Base-by-base conservation (phyloP, 2,113 vertebrate genomes). In the Calypte anna region DNA sequence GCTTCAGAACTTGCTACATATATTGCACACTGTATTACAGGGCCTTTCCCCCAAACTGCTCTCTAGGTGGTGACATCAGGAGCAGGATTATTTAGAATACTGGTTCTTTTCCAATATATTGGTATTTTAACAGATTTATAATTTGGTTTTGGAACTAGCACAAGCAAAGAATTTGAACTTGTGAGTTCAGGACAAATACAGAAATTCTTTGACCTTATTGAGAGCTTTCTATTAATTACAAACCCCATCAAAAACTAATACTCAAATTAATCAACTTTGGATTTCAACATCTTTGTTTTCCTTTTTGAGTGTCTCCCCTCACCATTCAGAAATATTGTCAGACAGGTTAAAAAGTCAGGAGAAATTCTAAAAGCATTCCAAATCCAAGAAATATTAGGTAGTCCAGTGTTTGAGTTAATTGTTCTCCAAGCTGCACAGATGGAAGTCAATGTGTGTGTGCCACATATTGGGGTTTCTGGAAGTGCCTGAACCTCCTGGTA, bases 21-120 rank as follows among this genome's bases (percentile, higher is more conserved):
- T 43, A 20, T 38, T 1, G 4, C 10, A 13, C 0, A 0, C 31
- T 61, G 10, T 12, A 15, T 30, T 31, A 50, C 36, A 40, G 36
- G 21, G 33, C 30, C 73, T 82, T 70, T 67, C 79, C 48, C 36
- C 74, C 61, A 51, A 50, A 18, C 36, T 54, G 61, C 30, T 53
- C 55, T 59, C 46, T 2, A 23, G 22, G 31, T 70, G 57, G 53
- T 70, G 57, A 14, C 28, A 58, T 17, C 17, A 51, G 48, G 46
- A 70, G 13, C 1, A 12, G 68, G 20, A 40, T 27, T 68, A 82
- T 50, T 79, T 88, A 40, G 33, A 86, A 64, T n/a, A 36, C 9
- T 5, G 9, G 6, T 82, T 85, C 9, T 88, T 75, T 95, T 63
- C 19, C n/a, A 77, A 27, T 13, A 13, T n/a, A 38, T 10, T 28